Evolutionary conservation across 2,797 vertebrate genomes (phyloP).

Genomic region (Myotis myotis): DNA sequence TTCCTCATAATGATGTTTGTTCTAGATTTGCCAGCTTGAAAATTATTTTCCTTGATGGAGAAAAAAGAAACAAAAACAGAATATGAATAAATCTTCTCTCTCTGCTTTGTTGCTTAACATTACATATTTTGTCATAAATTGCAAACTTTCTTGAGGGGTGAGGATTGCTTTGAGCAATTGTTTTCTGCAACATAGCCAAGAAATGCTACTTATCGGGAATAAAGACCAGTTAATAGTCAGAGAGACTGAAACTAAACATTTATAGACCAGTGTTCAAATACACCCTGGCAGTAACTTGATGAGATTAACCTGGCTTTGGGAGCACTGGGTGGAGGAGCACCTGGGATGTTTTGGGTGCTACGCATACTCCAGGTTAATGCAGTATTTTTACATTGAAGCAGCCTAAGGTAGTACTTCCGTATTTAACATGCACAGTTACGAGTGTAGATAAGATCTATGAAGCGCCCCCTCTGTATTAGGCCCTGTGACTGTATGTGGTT

Average conservation of each 20-base stretch:
- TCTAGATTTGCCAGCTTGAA: constrained; percentile 67
- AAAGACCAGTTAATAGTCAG: neutral
- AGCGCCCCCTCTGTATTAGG: neutral
- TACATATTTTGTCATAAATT: constrained; percentile 43
- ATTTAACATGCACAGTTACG: neutral
- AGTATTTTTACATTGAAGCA: neutral
- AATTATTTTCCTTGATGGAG: constrained; percentile 61
- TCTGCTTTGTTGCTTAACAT: neutral
- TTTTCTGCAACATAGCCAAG: neutral
- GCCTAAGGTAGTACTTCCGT: neutral
- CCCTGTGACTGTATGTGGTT: neutral
- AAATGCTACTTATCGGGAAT: constrained; percentile 12
- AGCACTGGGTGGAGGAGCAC: neutral
- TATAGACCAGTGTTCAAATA: neutral
- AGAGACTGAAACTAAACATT: neutral
- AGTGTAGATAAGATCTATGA: neutral
- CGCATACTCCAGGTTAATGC: neutral
- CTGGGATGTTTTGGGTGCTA: neutral
- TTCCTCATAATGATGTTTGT: constrained; percentile 65
- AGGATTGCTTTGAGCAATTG: constrained; percentile 9
- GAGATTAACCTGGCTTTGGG: neutral
- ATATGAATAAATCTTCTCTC: neutral
- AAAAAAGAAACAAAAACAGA: constrained; percentile 48
- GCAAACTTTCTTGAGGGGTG: neutral
- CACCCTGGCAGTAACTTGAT: neutral